Base-by-base conservation (phyloP, 1,140 invertebrate genomes). In the Pogonomyrmex barbatus region DNA sequence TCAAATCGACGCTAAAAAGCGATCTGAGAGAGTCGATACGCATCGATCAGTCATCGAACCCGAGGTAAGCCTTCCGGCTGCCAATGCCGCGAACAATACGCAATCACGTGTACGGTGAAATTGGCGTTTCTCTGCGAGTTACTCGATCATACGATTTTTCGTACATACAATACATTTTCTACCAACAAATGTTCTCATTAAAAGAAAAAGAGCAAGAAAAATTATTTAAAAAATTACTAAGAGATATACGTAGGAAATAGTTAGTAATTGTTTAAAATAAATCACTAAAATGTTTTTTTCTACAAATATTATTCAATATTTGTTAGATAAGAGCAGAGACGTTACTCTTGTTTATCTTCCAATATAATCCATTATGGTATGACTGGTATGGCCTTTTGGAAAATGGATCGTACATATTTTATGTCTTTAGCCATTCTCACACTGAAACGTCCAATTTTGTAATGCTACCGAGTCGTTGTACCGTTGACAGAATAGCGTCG, bases 1-100 rank as follows among this genome's bases (percentile, higher is more conserved):
- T 83, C 42, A 83, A 83, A 83, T 75, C 30, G 17, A 73, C 52
- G 68, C 10, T 73, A 50, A 83, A 83, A 83, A 83, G 54, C 68
- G 54, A 83, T 83, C 68, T 73, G 68, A 60, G 68, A 62, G 54
- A 52, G 42, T 58, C 42, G 65, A 82, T 60, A 82, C 65, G 36
- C 67, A 36, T 75, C 54, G 79, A 83, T 83, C 68, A 47, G 67
- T 83, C 54, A 60, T 83, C 79, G 42, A 60, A 83, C 42, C 42
- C 45, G 54, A 73, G 30, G 54, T 70, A 82, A 71, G 50, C 68
- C 68, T 75, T 60, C 56, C 52, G 54, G 42, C 68, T 73, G 62
- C 50, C 36, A 52, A 79, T 60, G 62, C 30, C 33, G 42, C 33
- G 30, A 47, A 75, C 54, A 73, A 75, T 47, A 45, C 33, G 68